Base-by-base conservation (phyloP, 2,888 invertebrate genomes). In the Rhimphoctona megacephalus region DNA sequence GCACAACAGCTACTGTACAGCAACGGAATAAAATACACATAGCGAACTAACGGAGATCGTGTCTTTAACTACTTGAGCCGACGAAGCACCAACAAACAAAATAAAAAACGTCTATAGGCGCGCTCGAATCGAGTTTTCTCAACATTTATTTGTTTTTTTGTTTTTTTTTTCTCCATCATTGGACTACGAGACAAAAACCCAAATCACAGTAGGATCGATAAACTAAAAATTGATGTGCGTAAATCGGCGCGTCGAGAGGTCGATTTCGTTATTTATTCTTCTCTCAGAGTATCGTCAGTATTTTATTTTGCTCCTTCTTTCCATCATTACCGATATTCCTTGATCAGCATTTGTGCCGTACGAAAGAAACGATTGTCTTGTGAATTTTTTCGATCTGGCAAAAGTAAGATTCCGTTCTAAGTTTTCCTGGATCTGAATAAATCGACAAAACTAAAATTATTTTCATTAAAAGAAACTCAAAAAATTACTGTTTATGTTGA, bases 1-100 rank as follows among this genome's bases (percentile, higher is more conserved):
- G 61, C 61, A 61, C 52, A 73, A 73, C 22, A 33, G 73, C 73
- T 73, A 73, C 73, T 54, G n/a, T 73, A 73, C 73, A 73, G 73
- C 73, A 73, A 73, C 54, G 22, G 61, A 61, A 61, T 30, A 61
- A 61, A 30, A 61, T 61, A 61, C 61, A 30, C 61, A 61, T 61
- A 61, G 61, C 61, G 30, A 61, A 61, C 61, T 61, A 61, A 61
- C 61, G 17, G 30, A 61, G 30, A 61, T 17, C 25, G 25, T 30
- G 30, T 61, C 25, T 61, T 61, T 17, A 61, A 61, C 61, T 61
- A 61, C 61, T 30, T 30, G 30, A 61, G 61, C 61, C 30, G 61
- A 30, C 30, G 61, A 61, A 61, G 61, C 61, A 30, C 30, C 17
- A 61, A 30, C 1, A 30, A 22, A 4, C 17, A 22, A 61, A 61